Evolutionary conservation across 2,797 vertebrate species (phyloP).

Genomic region (Okamejei kenojei): DNA sequence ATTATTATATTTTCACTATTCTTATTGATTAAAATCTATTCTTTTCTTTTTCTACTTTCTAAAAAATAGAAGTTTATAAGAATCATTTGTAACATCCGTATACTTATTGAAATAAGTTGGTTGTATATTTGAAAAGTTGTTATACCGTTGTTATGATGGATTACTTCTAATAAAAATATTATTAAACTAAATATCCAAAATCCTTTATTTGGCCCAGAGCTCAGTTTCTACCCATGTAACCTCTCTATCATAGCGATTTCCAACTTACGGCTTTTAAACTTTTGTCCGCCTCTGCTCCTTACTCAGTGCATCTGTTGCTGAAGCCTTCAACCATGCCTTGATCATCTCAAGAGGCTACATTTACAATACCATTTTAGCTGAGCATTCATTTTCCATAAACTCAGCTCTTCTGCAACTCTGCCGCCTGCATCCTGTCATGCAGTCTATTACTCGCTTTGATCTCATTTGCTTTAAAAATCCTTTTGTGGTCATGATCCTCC

Average conservation of each 20-base stretch:
- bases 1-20: too few species aligned
- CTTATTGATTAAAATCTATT: too few species aligned
- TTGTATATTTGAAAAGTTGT: too few species aligned
- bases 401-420: not conserved
- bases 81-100: too few species aligned
- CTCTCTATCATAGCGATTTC: not conserved
- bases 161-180: too few species aligned
- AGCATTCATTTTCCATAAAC: not conserved
- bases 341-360: not conserved
- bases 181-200: not conserved
- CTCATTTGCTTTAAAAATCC: not conserved
- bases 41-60: too few species aligned
- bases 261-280: not conserved
- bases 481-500: not conserved
- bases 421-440: not conserved
- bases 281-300: not conserved
- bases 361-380: not conserved
- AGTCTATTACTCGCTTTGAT: not conserved
- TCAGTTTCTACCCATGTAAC: not conserved
- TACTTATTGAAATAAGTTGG: too few species aligned
- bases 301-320: not conserved
- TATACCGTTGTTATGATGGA: too few species aligned
- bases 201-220: not conserved
- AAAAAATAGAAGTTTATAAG: too few species aligned
- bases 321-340: not conserved